phyloP scores from a whole-genome alignment of 2,888 invertebrate genomes.

The Euplagia quadripunctaria region DNA sequence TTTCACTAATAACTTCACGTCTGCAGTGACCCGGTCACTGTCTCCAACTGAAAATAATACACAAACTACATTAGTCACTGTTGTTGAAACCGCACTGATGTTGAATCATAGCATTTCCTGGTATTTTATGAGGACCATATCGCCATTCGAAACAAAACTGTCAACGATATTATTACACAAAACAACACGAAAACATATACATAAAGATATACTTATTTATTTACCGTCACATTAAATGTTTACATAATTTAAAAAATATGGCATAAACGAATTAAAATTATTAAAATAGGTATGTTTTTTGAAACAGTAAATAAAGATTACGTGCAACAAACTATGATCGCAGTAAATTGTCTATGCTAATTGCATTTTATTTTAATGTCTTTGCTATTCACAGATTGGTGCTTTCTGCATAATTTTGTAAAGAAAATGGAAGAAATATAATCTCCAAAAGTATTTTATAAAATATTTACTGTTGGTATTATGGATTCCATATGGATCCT shows the following conservation, averaged over 20 bases:
- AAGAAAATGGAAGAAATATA: no score
- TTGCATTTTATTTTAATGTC: not conserved
- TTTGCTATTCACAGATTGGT: not conserved
- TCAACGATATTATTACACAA: conserved; percentile 77
- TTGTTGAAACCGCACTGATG: conserved; percentile 72
- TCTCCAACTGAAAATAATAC: conserved; percentile 76
- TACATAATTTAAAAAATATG: conserved; percentile 69
- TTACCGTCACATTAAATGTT: conserved; percentile 68
- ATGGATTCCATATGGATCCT: no score
- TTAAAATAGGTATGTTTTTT: conserved; percentile 64
- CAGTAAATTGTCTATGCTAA: conserved; percentile 65
- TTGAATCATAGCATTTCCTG: conserved; percentile 88
- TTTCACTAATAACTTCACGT: conserved; percentile 71
- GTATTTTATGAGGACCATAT: conserved; percentile 83
- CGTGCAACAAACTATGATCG: conserved; percentile 73
- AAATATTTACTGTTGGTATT: no score
- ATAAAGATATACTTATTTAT: conserved; percentile 50
- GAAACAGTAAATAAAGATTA: conserved; percentile 83
- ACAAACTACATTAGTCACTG: conserved; percentile 73
- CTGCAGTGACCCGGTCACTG: conserved; percentile 70
- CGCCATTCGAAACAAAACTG: conserved; percentile 83
- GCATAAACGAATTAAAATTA: conserved; percentile 56
- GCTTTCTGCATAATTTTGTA: no score
- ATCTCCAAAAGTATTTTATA: no score
- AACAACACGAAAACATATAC: conserved; percentile 66